A percentile compares a stretch with the other conserved stretches of the same genome.
Evolutionary conservation across 2,888 invertebrate genomes (phyloP).

Genomic region (Entomobrya proxima): DNA sequence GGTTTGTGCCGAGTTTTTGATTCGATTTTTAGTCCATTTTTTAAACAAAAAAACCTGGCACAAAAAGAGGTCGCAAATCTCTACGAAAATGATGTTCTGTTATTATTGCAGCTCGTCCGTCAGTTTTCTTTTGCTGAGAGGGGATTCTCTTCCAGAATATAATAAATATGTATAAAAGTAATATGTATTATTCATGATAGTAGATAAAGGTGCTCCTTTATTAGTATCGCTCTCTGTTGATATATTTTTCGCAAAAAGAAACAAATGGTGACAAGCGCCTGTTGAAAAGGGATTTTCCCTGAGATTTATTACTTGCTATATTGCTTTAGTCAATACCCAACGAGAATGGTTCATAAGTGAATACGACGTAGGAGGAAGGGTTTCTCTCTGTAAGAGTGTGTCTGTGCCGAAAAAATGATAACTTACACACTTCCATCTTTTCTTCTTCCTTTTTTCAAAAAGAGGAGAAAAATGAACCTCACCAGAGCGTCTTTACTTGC

Average conservation of each 20-base stretch:
- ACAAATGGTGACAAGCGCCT: constrained; percentile 63
- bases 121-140: background rate
- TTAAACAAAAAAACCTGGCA: constrained; percentile 2
- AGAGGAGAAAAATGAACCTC: constrained; percentile 1
- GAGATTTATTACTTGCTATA: constrained; percentile 62
- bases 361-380: too few species aligned
- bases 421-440: too few species aligned
- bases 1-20: too few species aligned
- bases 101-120: background rate
- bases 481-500: background rate
- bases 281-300: constrained; percentile 57
- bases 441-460: too few species aligned
- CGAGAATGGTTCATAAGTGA: constrained; percentile 2
- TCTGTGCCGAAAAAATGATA: too few species aligned
- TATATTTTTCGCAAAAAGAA: constrained; percentile 48
- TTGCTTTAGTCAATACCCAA: constrained; percentile 18
- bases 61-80: background rate
- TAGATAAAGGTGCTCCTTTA: constrained; percentile 35
- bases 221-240: constrained; percentile 43
- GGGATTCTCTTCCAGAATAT: background rate
- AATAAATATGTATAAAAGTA: background rate
- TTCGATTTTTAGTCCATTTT: background rate
- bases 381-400: too few species aligned
- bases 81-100: background rate
- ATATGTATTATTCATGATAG: background rate